Evolutionary conservation across 2,888 invertebrate species (phyloP).

Genomic region (Callosobruchus maculatus): DNA sequence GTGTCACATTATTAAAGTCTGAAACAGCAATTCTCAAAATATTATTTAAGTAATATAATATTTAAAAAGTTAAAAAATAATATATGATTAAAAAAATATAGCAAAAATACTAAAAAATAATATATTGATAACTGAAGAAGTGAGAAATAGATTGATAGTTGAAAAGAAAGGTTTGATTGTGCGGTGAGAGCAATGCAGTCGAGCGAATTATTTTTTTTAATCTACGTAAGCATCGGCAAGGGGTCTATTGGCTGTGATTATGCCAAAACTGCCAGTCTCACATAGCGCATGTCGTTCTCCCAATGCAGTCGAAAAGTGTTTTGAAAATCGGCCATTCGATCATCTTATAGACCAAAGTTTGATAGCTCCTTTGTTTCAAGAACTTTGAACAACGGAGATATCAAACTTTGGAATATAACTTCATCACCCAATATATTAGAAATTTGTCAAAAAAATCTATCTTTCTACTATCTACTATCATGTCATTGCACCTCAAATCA

Average conservation of each 20-base stretch:
- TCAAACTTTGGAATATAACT: too few relatives aligned
- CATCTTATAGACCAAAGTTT: too few relatives aligned
- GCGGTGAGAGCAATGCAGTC: constrained; percentile 26
- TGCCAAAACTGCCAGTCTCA: constrained; percentile 48
- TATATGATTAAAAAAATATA: constrained; percentile 37
- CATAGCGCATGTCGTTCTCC: background rate
- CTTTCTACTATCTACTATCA: too few relatives aligned
- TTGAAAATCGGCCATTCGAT: background rate
- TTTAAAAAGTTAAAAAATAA: constrained; percentile 39
- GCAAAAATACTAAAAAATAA: constrained; percentile 39
- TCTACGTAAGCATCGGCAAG: constrained; percentile 18
- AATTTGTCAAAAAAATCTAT: too few relatives aligned
- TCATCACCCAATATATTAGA: too few relatives aligned
- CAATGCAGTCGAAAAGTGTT: background rate
- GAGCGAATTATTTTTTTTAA: constrained; percentile 9
- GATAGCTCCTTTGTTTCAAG: too few relatives aligned
- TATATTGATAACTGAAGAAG: constrained; percentile 21
- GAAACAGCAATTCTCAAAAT: constrained; percentile 53
- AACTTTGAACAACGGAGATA: too few relatives aligned
- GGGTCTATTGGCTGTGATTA: constrained; percentile 50
- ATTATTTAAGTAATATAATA: constrained; percentile 47
- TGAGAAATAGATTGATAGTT: constrained; percentile 33
- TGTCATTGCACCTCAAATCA: too few relatives aligned
- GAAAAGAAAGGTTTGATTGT: constrained; percentile 22
- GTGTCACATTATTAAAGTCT: constrained; percentile 51